A percentile compares a stretch with the other conserved stretches of the same genome.
Evolutionary conservation across 2,113 vertebrate genomes (phyloP).

Genomic region (Ctenodactylus gundi): DNA sequence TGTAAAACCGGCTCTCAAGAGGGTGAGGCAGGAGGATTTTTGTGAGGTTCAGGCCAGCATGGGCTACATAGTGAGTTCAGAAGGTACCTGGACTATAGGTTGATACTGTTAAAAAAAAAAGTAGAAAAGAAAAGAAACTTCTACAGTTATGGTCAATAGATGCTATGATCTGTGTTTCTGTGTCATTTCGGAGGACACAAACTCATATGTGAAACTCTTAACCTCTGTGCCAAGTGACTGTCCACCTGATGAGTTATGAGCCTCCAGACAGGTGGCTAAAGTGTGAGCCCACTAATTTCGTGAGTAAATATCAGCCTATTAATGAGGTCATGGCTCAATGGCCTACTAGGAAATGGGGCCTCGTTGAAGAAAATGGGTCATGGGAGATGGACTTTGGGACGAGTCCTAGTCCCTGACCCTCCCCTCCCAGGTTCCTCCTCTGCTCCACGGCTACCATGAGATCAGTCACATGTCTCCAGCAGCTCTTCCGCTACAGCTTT

Average conservation of each 20-base stretch:
- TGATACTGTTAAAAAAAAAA: no score
- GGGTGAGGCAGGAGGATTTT: no score
- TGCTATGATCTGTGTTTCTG: neutral
- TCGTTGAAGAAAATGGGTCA: neutral
- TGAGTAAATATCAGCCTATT: no score
- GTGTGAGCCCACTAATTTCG: neutral
- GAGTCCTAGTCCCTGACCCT: neutral
- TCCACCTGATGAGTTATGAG: neutral
- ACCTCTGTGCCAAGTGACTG: rapidly evolving
- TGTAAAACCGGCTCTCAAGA: no score
- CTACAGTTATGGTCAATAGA: no score
- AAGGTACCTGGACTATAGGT: no score
- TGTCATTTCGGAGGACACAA: neutral
- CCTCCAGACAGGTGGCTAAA: neutral
- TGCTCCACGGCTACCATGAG: neutral
- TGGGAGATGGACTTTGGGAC: neutral
- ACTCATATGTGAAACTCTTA: neutral
- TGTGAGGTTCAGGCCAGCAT: no score
- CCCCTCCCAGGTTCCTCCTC: neutral
- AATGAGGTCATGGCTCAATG: neutral
- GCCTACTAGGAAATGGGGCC: no score
- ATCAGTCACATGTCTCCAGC: neutral
- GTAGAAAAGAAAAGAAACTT: no score
- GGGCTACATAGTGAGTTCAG: no score
- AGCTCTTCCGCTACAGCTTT: neutral